phyloP scores from a whole-genome alignment of 1,140 invertebrate genomes.

The Bombus polaris region DNA sequence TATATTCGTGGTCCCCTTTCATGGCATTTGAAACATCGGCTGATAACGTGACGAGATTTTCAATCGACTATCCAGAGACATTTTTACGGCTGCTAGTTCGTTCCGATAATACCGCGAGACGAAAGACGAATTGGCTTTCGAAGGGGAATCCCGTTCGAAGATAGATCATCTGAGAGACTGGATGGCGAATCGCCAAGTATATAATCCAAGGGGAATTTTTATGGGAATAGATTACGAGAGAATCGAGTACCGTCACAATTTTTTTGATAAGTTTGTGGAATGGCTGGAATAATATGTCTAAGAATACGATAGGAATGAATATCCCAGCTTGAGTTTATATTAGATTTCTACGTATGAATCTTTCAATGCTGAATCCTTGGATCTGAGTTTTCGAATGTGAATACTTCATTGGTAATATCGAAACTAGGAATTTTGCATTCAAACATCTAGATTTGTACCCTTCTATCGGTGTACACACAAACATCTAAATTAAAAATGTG shows the following conservation, averaged over 20 bases:
- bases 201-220: not conserved
- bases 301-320: not conserved
- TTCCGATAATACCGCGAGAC: not conserved
- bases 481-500: not conserved
- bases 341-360: no score
- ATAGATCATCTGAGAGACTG: not conserved
- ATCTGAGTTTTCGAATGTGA: not conserved
- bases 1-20: not conserved
- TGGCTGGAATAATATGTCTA: not conserved
- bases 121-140: not conserved
- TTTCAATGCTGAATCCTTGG: no score
- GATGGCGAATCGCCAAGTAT: not conserved
- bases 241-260: not conserved
- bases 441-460: no score
- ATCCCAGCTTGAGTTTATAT: not conserved
- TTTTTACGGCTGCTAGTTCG: conserved; percentile 21
- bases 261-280: not conserved
- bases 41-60: conserved; percentile 21
- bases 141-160: not conserved
- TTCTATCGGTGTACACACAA: no score
- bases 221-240: not conserved
- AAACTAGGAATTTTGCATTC: not conserved
- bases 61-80: conserved; percentile 5
- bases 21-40: not conserved
- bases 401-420: not conserved